Evolutionary conservation across 2,888 invertebrate species (phyloP), one percentile per base, ranked within the genome.

Genomic region (Thera obeliscata): DNA sequence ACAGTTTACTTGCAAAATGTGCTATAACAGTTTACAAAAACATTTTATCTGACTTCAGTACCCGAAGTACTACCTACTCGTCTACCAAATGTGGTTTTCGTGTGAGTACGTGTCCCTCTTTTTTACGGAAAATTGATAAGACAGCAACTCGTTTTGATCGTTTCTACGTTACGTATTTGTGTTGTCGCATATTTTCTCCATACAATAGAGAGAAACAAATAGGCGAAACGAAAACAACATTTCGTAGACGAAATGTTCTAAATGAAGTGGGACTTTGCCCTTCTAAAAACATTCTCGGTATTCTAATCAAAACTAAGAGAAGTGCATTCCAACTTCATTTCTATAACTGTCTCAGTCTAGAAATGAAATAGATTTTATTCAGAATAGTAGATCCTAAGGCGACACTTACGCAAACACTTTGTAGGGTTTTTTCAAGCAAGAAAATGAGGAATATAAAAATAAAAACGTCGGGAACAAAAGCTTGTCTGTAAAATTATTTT

Each of bases 281-380:
- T 41, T 60, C 49, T 49, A 3, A 60, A 46, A 9, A 48, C 56
- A 52, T 66, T 57, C 43, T 36, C 38, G 35, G 35, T 35, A 49
- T 55, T 67, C 48, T 60, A 56, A 66, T 61, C 56, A 57, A 56
- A 52, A 58, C 50, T 46, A 12, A 59, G 43, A 50, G 58, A 61
- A 58, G 50, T 58, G 43, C 46, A 64, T 55, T 50, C 46, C 49
- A 49, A 50, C 12, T 62, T 52, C n/a, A 64, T 61, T 64, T 61
- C 64, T 64, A 70, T 63, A 57, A 46, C 50, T 59, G 64, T 66
- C 49, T 54, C 36, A 36, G 58, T 62, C 61, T 69, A 43, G 57
- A 64, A 65, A 63, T 66, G 58, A 61, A 60, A 64, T 61, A 36
- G 55, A 56, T 69, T 57, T 56, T 69, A 56, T 69, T 61, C 61